These are phyloP conservation scores for Agapostemon virescens DNA, from an alignment of 2,888 invertebrate species.

Conservation along the genomic window DNA sequence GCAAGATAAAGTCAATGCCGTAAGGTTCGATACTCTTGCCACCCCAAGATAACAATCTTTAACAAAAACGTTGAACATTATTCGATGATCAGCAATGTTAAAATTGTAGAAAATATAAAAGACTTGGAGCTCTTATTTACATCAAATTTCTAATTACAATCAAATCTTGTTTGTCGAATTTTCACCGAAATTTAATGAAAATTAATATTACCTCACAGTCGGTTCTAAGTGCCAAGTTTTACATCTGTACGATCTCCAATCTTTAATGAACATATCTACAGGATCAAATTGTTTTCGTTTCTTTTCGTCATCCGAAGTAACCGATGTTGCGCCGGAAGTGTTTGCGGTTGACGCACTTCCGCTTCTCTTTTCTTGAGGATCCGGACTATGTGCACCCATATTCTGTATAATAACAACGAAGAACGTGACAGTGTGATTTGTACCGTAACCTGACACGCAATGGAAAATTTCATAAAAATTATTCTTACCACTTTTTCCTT, in stretches of 20 bases:
- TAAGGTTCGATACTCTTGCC: constrained; percentile 99
- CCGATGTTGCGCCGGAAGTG: constrained; percentile 60
- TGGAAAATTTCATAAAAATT: constrained; percentile 39
- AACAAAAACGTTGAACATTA: constrained; percentile 25
- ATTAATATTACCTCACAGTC: constrained; percentile 86
- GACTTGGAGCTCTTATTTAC: no score
- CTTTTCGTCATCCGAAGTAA: constrained; percentile 77
- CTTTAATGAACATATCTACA: constrained; percentile 87
- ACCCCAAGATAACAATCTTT: constrained; percentile 90
- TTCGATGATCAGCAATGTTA: not conserved
- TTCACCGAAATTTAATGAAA: constrained; percentile 56
- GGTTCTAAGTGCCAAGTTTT: constrained; percentile 98
- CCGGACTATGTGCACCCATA: constrained; percentile 79
- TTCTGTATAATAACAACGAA: constrained; percentile 61
- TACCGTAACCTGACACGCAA: not conserved
- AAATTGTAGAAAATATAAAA: not conserved
- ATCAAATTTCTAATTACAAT: not conserved
- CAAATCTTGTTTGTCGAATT: not conserved
- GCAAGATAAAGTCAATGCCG: constrained; percentile 98
- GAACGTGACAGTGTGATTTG: not conserved
- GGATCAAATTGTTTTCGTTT: constrained; percentile 80
- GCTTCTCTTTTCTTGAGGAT: constrained; percentile 73
- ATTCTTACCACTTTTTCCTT: constrained; percentile 90
- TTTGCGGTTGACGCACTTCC: constrained; percentile 65
- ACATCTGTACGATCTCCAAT: constrained; percentile 95